Evolutionary conservation across 1,140 invertebrate species (phyloP).

Genomic region (Lasioglossum albipes): DNA sequence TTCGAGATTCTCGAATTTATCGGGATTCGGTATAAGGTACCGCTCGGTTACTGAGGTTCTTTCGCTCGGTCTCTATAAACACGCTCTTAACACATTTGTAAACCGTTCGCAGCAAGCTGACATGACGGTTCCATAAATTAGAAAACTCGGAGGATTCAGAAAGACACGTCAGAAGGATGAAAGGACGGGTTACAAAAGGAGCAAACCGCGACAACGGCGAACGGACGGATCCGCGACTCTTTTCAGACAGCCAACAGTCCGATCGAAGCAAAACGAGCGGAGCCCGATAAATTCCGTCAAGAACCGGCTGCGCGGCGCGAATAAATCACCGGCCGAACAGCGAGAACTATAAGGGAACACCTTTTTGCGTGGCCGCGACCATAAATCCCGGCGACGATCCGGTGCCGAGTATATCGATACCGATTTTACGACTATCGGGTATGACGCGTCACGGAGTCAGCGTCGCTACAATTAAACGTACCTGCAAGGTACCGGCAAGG

Average conservation of each 20-base stretch:
- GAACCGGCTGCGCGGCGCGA: constrained; percentile 26
- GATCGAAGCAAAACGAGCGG: constrained; percentile 11
- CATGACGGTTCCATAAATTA: background rate
- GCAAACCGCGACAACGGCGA: background rate
- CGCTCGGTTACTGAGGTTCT: too few relatives aligned
- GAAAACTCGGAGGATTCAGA: background rate
- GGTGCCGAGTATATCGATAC: background rate
- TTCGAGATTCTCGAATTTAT: too few relatives aligned
- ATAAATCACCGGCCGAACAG: constrained; percentile 31
- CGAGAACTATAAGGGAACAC: constrained; percentile 35
- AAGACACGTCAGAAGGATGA: background rate
- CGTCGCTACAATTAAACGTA: constrained; percentile 38
- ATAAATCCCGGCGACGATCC: constrained; percentile 25
- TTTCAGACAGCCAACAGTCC: constrained; percentile 23
- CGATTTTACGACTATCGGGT: constrained; percentile 33
- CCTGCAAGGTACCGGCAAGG: constrained; percentile 51
- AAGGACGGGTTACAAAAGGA: background rate
- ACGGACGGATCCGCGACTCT: background rate
- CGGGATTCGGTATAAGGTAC: too few relatives aligned
- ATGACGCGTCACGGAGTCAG: constrained; percentile 10
- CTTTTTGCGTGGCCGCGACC: constrained; percentile 23
- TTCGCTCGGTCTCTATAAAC: too few relatives aligned
- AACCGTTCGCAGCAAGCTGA: background rate
- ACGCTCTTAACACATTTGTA: too few relatives aligned
- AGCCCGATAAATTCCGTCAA: constrained; percentile 33